Percentiles rank a stretch among this genome's conserved stretches.
phyloP scores from a whole-genome alignment of 2,888 invertebrate genomes.

The Agriopis leucophaearia region DNA sequence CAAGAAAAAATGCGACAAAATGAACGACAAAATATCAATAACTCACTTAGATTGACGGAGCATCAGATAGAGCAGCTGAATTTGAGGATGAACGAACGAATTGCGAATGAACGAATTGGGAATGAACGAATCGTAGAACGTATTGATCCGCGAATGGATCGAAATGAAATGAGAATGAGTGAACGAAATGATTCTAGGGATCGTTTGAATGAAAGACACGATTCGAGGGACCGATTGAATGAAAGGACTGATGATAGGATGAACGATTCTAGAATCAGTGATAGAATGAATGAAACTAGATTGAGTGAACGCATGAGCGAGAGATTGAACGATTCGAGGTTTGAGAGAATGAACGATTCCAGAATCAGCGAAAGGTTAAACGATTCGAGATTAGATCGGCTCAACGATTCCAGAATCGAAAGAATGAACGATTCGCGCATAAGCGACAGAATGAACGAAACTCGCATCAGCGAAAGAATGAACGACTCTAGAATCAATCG shows the following conservation, averaged over 20 bases:
- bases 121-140: constrained; percentile 1
- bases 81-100: constrained; percentile 57
- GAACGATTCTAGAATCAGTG: constrained; percentile 54
- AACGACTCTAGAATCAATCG: constrained; percentile 47
- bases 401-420: constrained; percentile 45
- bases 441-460: constrained; percentile 46
- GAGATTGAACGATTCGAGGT: constrained; percentile 54
- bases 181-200: constrained; percentile 43
- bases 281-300: constrained; percentile 66
- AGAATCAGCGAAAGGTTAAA: constrained; percentile 60
- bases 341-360: constrained; percentile 53
- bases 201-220: constrained; percentile 49
- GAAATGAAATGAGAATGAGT: constrained; percentile 40
- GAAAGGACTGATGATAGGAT: constrained; percentile 49
- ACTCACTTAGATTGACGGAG: constrained; percentile 54
- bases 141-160: constrained; percentile 26
- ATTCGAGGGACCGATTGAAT: constrained; percentile 45
- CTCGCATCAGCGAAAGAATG: constrained; percentile 45
- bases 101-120: constrained; percentile 21
- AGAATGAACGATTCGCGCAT: constrained; percentile 52
- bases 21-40: constrained; percentile 58
- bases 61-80: constrained; percentile 61
- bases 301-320: constrained; percentile 57
- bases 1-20: constrained; percentile 65
- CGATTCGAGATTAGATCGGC: constrained; percentile 56